These are phyloP conservation scores for Drosophila athabasca DNA, from an alignment of 1,140 invertebrate species.

Conservation along the genomic window DNA sequence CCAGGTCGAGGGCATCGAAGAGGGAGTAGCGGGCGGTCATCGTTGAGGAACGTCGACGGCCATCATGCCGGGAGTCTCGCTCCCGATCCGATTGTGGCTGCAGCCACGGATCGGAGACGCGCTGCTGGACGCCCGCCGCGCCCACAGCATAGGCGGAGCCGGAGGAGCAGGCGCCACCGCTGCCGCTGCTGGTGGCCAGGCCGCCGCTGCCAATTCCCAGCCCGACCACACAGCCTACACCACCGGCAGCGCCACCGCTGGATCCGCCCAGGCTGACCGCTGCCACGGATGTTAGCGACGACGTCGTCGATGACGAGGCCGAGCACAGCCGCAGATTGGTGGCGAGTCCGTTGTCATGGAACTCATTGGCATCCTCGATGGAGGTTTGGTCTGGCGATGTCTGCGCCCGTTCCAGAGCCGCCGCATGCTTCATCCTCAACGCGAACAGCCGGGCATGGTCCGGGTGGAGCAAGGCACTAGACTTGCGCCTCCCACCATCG, in stretches of 20 bases:
- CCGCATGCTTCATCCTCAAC: slow-evolving; percentile 84
- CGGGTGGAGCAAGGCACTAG: slow-evolving; percentile 87
- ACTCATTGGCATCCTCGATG: slow-evolving; percentile 82
- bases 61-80: slow-evolving; percentile 66
- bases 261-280: slow-evolving; percentile 83
- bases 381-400: slow-evolving; percentile 81
- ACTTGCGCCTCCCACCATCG: slow-evolving; percentile 84
- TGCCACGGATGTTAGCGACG: slow-evolving; percentile 85
- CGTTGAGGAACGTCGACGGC: slow-evolving; percentile 84
- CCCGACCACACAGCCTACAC: slow-evolving; percentile 15
- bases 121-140: slow-evolving; percentile 84
- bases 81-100: slow-evolving; percentile 82
- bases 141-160: slow-evolving; percentile 79
- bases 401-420: slow-evolving; percentile 83
- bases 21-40: slow-evolving; percentile 87
- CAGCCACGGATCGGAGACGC: slow-evolving; percentile 84
- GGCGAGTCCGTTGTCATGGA: slow-evolving; percentile 77
- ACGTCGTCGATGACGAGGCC: slow-evolving; percentile 86
- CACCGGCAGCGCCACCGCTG: slow-evolving; percentile 58
- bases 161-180: slow-evolving; percentile 67
- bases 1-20: slow-evolving; percentile 89
- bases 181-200: slow-evolving; percentile 58
- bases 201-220: slow-evolving; percentile 41
- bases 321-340: slow-evolving; percentile 78
- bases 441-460: slow-evolving; percentile 87